These are phyloP conservation scores for Xenopus petersii DNA, from an alignment of 2,797 vertebrate species.

Conservation along the genomic window DNA sequence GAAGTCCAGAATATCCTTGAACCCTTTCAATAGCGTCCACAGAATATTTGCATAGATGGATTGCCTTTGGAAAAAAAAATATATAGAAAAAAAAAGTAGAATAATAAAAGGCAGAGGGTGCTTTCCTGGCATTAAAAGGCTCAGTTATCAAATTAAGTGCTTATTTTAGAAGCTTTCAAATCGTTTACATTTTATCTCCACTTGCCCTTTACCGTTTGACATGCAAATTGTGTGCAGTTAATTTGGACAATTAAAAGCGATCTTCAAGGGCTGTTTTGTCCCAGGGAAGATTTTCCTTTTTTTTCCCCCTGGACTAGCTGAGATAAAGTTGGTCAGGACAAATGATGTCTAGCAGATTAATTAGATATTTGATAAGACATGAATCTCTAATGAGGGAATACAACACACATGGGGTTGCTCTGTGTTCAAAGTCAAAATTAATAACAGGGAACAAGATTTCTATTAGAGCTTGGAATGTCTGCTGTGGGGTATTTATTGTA, in stretches of 20 bases:
- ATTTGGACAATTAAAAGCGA: slow-evolving; percentile 95
- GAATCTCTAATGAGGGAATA: slow-evolving; percentile 98
- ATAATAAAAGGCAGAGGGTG: slow-evolving; percentile 65
- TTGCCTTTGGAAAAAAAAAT: slow-evolving; percentile 79
- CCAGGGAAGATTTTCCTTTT: slow-evolving; percentile 75
- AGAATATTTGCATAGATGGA: slow-evolving; percentile 96
- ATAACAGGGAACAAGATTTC: slow-evolving; percentile 99
- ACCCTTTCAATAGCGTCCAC: slow-evolving; percentile 95
- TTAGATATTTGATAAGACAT: slow-evolving; percentile 99
- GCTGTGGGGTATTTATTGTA: slow-evolving; percentile 93
- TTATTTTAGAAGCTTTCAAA: slow-evolving; percentile 81
- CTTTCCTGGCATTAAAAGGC: slow-evolving; percentile 75
- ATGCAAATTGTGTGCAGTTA: slow-evolving; percentile 99
- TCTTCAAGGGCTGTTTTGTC: slow-evolving; percentile 82
- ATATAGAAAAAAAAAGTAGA: slow-evolving; percentile 61
- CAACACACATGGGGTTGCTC: slow-evolving; percentile 94
- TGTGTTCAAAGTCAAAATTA: slow-evolving; percentile 99
- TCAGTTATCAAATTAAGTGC: slow-evolving; percentile 89
- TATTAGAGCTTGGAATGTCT: slow-evolving; percentile 98
- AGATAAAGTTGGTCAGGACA: slow-evolving; percentile 97
- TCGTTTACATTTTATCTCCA: slow-evolving; percentile 83
- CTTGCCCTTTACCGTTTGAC: slow-evolving; percentile 89
- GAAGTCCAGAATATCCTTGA: slow-evolving; percentile 98
- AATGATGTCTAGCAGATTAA: slow-evolving; percentile 99
- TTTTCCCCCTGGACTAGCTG: slow-evolving; percentile 86